A percentile compares a stretch with the other conserved stretches of the same genome.
Conservation (phyloP, 2,113 vertebrate species). For the Tyrannus savana region DNA sequence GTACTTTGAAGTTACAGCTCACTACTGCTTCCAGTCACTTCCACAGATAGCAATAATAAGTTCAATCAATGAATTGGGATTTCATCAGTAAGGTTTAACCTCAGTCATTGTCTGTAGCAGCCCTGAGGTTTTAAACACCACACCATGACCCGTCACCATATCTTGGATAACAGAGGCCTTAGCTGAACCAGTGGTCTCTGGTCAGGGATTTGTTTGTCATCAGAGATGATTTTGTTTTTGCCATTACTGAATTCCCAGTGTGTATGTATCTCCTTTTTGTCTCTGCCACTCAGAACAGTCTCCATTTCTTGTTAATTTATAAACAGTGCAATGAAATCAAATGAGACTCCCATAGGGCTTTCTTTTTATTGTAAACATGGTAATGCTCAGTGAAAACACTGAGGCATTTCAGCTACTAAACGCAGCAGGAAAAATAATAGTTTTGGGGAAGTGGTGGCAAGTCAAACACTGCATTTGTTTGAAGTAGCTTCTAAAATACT, state of each 20-base stretch:
- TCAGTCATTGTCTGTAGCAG: neutral
- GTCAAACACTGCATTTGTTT: neutral
- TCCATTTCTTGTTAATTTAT: slow-evolving; percentile 36
- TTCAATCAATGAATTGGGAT: slow-evolving; percentile 18
- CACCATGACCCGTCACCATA: fast-evolving
- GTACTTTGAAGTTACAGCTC: neutral
- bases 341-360: slow-evolving; percentile 10
- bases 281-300: slow-evolving; percentile 3
- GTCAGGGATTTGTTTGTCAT: neutral
- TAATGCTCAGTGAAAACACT: neutral
- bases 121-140: neutral
- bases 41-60: neutral
- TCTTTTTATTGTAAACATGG: slow-evolving; percentile 2
- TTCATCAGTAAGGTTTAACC: slow-evolving; percentile 35
- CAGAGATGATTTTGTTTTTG: neutral
- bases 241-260: neutral
- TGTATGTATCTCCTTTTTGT: neutral
- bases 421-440: neutral
- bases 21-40: neutral
- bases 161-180: neutral
- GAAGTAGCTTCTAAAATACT: neutral
- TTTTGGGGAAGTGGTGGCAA: neutral
- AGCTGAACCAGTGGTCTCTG: neutral
- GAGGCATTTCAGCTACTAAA: slow-evolving; percentile 27
- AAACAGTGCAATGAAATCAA: neutral